A percentile compares a stretch with the other conserved stretches of the same genome.
phyloP scores from a whole-genome alignment of 2,888 invertebrate species.

The Dastarcus helophoroides region DNA sequence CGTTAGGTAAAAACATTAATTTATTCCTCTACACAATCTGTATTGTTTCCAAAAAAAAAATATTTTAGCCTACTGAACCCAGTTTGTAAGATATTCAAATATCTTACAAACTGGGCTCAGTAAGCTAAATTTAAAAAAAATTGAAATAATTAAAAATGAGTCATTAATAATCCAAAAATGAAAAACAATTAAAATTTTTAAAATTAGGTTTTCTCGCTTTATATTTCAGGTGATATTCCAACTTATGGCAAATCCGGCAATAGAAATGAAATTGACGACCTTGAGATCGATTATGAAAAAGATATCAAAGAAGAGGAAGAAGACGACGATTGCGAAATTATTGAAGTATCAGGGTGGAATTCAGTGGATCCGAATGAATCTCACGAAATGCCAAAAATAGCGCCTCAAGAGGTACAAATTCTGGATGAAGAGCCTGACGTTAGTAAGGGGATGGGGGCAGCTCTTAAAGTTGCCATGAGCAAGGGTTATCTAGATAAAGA shows the following conservation, averaged over 20 bases:
- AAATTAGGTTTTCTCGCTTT: conserved; percentile 31
- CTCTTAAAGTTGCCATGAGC: conserved; percentile 78
- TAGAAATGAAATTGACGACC: conserved; percentile 62
- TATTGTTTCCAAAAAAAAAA: too few relatives aligned
- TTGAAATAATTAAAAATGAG: too few relatives aligned
- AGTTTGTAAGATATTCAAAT: too few relatives aligned
- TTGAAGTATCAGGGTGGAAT: conserved; percentile 41
- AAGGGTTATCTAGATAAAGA: conserved; percentile 90
- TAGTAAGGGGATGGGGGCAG: conserved; percentile 72
- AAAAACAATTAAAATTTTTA: too few relatives aligned
- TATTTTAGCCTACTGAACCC: too few relatives aligned
- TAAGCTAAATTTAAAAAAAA: too few relatives aligned
- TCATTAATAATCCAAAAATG: too few relatives aligned
- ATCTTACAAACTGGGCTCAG: too few relatives aligned
- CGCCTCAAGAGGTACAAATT: conserved; percentile 51
- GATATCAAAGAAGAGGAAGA: conserved; percentile 21
- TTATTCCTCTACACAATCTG: background rate
- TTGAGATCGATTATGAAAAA: conserved; percentile 23
- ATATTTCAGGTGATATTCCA: conserved; percentile 81
- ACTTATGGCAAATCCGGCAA: conserved; percentile 88
- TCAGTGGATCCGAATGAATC: conserved; percentile 39
- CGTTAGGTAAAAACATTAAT: conserved; percentile 48
- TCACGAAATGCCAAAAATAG: conserved; percentile 32
- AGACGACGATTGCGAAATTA: conserved; percentile 28
- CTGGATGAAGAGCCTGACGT: conserved; percentile 89